phyloP scores from a whole-genome alignment of 1,140 invertebrate species.

The Melanaphis sacchari region DNA sequence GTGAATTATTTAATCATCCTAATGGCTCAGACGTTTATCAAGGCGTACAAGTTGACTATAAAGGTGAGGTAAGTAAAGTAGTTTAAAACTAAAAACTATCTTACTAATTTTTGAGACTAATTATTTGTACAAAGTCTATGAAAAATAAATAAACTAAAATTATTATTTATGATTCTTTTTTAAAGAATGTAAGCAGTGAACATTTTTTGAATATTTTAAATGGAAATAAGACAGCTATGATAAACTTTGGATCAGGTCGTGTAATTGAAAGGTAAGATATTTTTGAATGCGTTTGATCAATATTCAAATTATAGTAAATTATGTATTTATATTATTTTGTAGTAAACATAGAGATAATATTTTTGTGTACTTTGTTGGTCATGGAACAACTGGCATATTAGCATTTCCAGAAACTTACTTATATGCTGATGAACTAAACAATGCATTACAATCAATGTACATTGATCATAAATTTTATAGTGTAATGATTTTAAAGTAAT shows the following conservation, averaged over 20 bases:
- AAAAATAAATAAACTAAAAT: not conserved
- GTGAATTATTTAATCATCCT: constrained; percentile 59
- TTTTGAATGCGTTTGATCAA: not conserved
- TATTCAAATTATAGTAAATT: not conserved
- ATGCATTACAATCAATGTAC: constrained; percentile 66
- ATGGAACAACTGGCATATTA: constrained; percentile 70
- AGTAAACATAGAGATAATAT: constrained; percentile 70
- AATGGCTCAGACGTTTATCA: constrained; percentile 59
- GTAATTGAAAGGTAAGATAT: constrained; percentile 58
- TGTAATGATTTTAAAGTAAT: constrained; percentile 1
- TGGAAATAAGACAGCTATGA: constrained; percentile 57
- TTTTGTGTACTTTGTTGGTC: constrained; percentile 74
- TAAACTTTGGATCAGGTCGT: constrained; percentile 39
- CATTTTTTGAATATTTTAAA: constrained; percentile 54
- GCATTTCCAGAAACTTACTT: constrained; percentile 66
- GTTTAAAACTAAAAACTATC: not conserved
- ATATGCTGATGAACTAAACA: constrained; percentile 60
- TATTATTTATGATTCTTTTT: not conserved
- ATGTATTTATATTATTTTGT: constrained; percentile 19
- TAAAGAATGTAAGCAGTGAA: constrained; percentile 48
- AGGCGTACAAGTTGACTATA: constrained; percentile 59
- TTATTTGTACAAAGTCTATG: not conserved
- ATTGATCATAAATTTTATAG: constrained; percentile 62
- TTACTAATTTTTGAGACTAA: not conserved
- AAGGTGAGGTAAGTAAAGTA: constrained; percentile 47